Base-by-base conservation (phyloP, 2,113 vertebrate genomes). In the Paralichthys olivaceus region DNA sequence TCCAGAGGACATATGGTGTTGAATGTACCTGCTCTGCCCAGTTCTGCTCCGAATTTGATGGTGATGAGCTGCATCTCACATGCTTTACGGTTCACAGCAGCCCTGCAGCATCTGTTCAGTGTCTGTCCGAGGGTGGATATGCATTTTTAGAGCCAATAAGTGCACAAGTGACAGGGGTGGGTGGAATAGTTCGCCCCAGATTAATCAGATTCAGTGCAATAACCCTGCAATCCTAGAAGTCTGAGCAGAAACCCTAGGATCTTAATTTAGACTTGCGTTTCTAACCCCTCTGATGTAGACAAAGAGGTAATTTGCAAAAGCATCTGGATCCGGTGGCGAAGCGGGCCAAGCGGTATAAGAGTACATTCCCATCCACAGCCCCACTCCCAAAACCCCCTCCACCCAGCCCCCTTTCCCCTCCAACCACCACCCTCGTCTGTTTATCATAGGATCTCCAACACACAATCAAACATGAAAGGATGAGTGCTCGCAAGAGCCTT, bases 401-500 rank as follows among this genome's bases (percentile, higher is more conserved):
- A 34, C 79, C 71, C 81, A 56, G 11, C 63, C 55, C 66, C 75
- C 63, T 65, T 70, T 71, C 77, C 88, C 84, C 66, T 74, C 75
- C 75, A 86, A 86, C 90, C 86, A 84, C 89, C 90, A 79, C 90
- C 91, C 90, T 90, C 72, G 84, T 94, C 94, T 95, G 93, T 93
- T 95, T 94, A 94, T 94, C 94, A 92, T 94, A 92, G 89, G 92
- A 93, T 95, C 93, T 94, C 92, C 89, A 94, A 91, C 93, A 92
- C 91, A 91, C 92, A 93, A 95, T 94, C 91, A 94, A 93, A 95
- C 94, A 95, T 95, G 94, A 95, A 95, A 95, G 94, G 86, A 94
- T 88, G 93, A 94, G 92, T 90, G 91, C 92, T 91, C 80, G 79
- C 88, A 74, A 90, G 90, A 93, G 91, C 88, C 92, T 91, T 93